Evolutionary conservation across 2,797 vertebrate species (phyloP).

Genomic region (Mus spretus): DNA sequence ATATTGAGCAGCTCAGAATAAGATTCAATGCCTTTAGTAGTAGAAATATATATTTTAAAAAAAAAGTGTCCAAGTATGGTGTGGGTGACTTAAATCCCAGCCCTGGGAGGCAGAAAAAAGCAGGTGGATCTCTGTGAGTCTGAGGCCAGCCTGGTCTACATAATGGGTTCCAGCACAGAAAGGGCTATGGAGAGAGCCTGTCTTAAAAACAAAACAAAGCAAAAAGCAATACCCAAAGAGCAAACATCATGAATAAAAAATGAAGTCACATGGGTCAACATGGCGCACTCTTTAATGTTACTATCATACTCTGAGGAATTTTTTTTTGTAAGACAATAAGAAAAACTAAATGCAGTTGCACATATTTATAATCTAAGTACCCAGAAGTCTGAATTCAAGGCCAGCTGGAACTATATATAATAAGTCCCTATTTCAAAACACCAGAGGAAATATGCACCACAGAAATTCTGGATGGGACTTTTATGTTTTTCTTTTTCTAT

Average conservation of each 20-base stretch:
- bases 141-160: not conserved
- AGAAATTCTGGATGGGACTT: not conserved
- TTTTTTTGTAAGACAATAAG: slow-evolving; percentile 49
- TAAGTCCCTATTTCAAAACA: not conserved
- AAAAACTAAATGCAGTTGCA: not conserved
- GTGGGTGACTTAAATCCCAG: not conserved
- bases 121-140: not conserved
- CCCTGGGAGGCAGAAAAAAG: not conserved
- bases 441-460: not conserved
- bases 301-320: not conserved
- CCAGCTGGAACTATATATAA: not conserved
- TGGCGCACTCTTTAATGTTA: not conserved
- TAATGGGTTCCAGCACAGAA: not conserved
- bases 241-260: slow-evolving; percentile 33
- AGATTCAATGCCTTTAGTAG: not conserved
- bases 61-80: not conserved
- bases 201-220: not conserved
- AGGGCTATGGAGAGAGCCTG: not conserved
- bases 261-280: not conserved
- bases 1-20: slow-evolving; percentile 26
- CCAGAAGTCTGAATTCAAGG: not conserved
- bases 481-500: not conserved
- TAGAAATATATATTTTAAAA: not conserved
- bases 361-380: not conserved
- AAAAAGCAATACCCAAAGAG: not conserved